Base-by-base conservation (phyloP, 2,113 vertebrate species). In the Symphodus melops region DNA sequence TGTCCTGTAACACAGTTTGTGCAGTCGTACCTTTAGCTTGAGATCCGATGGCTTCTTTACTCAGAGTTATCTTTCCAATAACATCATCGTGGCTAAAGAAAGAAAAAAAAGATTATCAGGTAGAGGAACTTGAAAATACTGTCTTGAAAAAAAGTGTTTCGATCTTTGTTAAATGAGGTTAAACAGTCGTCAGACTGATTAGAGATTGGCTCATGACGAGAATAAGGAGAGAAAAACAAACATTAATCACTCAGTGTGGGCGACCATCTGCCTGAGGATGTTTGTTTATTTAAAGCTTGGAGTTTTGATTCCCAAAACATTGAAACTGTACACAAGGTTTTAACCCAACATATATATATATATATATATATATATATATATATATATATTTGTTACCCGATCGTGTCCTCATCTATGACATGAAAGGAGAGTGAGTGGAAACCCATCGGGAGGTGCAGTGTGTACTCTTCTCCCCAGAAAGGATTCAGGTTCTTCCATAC, bases 401-500 rank as follows among this genome's bases (percentile, higher is more conserved):
- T 95, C 0, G 95, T 95, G 85, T 98, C 96, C 77, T 99, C 95
- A 10, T 98, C 97, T 94, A 99, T 96, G 81, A 99, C 93, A 0
- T 96, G 97, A 84, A 98, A 86, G 4, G 96, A 85, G 51, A 99
- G 93, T 0, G 90, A 93, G 77, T 90, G 95, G 91, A 98, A 98
- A 6, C 96, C 95, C 36, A 82, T 91, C 0, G 96, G 96, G 68
- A 98, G 94, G 79, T 96, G 94, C 66, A 99, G 89, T 0, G 94
- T 97, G 89, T 95, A 96, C 75, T 98, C 97, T 69, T 98, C 96
- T 0, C 96, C 97, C 96, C 97, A 98, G 83, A 98, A 98, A 16
- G 97, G 96, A 63, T 95, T 96, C 61, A 97, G 93, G 84, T 95
- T 96, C 85, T 94, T 95, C 96, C 97, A 98, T 42, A 98, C 91